A percentile compares a stretch with the other conserved stretches of the same genome.
These are phyloP conservation scores for Potamarius usumacintae DNA, from an alignment of 2,113 vertebrate genomes.

Conservation along the genomic window DNA sequence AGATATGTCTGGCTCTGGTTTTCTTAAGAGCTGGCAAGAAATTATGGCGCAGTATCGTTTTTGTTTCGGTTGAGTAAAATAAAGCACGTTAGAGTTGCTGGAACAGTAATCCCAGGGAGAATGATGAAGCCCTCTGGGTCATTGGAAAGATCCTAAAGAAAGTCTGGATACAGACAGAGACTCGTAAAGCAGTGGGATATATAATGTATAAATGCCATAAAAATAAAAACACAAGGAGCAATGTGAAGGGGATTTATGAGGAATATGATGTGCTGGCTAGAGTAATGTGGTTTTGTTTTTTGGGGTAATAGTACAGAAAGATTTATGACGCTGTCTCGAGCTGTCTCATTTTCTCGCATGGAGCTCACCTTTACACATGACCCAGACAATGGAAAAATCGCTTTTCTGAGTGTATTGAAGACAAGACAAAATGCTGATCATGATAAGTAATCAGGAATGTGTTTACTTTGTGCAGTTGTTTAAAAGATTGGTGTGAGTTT, in stretches of 20 bases:
- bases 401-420: background rate
- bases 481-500: slow-evolving; percentile 16
- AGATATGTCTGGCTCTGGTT: background rate
- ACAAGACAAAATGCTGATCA: background rate
- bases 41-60: slow-evolving; percentile 9
- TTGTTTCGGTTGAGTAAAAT: slow-evolving; percentile 24
- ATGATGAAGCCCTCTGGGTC: background rate
- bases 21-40: slow-evolving; percentile 13
- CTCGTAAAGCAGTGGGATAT: slow-evolving; percentile 28
- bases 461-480: background rate
- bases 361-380: background rate
- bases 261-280: background rate
- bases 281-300: slow-evolving; percentile 18
- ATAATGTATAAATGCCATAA: background rate
- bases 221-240: background rate
- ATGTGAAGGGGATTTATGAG: background rate
- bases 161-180: background rate
- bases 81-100: background rate
- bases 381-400: background rate
- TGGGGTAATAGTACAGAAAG: background rate
- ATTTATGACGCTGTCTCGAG: background rate
- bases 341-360: background rate
- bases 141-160: background rate
- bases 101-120: background rate
- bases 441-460: background rate